These are phyloP conservation scores for Lepidurus packardi DNA, from an alignment of 1,140 invertebrate genomes.

Conservation along the genomic window DNA sequence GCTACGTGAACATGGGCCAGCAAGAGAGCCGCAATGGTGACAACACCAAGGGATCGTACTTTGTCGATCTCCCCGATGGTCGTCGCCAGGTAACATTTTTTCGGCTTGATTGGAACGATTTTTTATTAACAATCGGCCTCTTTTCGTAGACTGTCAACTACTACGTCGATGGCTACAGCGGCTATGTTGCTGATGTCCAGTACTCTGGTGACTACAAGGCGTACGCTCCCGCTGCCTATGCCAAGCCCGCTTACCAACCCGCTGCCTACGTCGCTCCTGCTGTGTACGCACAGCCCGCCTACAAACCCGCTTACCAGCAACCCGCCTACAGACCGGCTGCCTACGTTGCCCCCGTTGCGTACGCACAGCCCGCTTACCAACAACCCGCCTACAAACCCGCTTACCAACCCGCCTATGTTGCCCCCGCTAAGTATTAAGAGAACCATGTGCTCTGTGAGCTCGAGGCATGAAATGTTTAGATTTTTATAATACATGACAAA, in stretches of 20 bases:
- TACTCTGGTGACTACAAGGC: conserved; percentile 24
- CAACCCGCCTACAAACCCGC: too few relatives aligned
- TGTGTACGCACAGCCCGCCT: not conserved
- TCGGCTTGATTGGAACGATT: not conserved
- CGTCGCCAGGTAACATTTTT: conserved; percentile 45
- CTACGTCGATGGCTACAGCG: conserved; percentile 23
- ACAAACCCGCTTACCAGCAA: too few relatives aligned
- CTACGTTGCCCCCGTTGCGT: too few relatives aligned
- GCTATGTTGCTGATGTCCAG: conserved; percentile 28
- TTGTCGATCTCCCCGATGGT: conserved; percentile 39
- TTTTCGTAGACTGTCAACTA: conserved; percentile 23
- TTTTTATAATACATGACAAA: not conserved
- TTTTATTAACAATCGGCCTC: not conserved
- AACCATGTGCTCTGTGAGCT: not conserved
- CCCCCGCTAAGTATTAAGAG: not conserved
- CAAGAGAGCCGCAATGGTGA: conserved; percentile 38
- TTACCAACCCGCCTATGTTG: not conserved
- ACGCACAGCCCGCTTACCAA: too few relatives aligned
- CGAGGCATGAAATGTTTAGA: not conserved
- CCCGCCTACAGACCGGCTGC: too few relatives aligned
- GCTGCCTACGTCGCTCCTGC: too few relatives aligned
- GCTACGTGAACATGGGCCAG: conserved; percentile 36
- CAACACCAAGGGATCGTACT: conserved; percentile 38
- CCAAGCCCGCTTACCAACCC: too few relatives aligned
- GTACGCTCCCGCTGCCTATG: too few relatives aligned